Base-by-base conservation (phyloP, 2,888 invertebrate species). In the Xiphydria camelus region DNA sequence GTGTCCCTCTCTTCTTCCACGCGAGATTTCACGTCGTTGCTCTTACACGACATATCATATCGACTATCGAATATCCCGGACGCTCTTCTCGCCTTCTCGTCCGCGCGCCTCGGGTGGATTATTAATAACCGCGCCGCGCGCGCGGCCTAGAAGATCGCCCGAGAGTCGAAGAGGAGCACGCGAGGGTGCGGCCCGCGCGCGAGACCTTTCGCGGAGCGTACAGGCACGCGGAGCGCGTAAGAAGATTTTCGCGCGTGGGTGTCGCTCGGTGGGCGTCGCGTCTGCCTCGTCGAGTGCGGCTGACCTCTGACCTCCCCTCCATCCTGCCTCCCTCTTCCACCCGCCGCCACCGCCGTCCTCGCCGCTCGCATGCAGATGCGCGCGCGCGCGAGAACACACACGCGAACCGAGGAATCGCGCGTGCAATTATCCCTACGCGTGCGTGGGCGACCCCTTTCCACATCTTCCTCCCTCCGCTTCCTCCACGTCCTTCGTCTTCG, bases 401-500 rank as follows among this genome's bases (percentile, higher is more conserved):
- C 50, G 53, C 40, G 48, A 53, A 55, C 48, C 57, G 54, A 58
- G 59, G 67, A 66, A 64, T 61, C 63, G 58, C 68, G 67, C 71
- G 68, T 70, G 70, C 74, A 74, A 75, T 75, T 73, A 75, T 75
- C 70, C n/a, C 72, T 73, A 71, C 71, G 70, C 68, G 66, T 62
- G 70, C 70, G 74, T 74, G 70, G 74, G 74, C 68, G 73, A 70
- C 61, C 64, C 67, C 62, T 69, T 64, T 65, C 66, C 66, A 61
- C 62, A 62, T 64, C 56, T 48, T 53, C 25, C 34, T 47, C 42
- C 34, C 17, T 18, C 34, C 34, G 23, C 7, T n/a, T 29, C 18
- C 34, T 34, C 17, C 34, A 15, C 9, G 12, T 18, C 15, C 19
- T 18, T 9, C 17, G 5, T 34, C 41, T 20, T 35, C 49, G 57